phyloP scores from a whole-genome alignment of 1,140 invertebrate species.

The Eupeodes corollae region DNA sequence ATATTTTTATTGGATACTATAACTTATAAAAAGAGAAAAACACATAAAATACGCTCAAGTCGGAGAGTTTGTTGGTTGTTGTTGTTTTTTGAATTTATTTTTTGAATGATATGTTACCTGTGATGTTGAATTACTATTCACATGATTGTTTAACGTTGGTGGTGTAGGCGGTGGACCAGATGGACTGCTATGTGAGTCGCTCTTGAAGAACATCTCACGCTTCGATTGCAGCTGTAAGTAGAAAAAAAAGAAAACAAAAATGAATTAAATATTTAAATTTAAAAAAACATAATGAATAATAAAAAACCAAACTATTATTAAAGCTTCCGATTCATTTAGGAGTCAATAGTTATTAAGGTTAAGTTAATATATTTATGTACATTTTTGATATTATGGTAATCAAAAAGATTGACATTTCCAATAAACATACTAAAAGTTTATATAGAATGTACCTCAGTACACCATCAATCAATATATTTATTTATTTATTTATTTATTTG shows the following conservation, averaged over 20 bases:
- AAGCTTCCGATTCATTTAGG: too few relatives aligned
- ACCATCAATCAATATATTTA: too few relatives aligned
- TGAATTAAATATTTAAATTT: neutral
- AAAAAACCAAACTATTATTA: too few relatives aligned
- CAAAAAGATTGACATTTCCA: too few relatives aligned
- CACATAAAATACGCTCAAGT: too few relatives aligned
- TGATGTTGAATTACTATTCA: constrained; percentile 2
- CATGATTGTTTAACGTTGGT: constrained; percentile 2
- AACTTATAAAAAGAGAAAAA: neutral
- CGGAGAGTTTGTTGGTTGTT: too few relatives aligned
- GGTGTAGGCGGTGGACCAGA: constrained; percentile 2
- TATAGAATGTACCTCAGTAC: too few relatives aligned
- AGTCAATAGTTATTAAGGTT: too few relatives aligned
- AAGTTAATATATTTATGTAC: too few relatives aligned
- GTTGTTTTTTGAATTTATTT: neutral
- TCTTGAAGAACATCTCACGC: constrained; percentile 51
- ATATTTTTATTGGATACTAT: neutral
- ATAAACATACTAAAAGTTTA: too few relatives aligned
- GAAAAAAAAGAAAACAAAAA: constrained; percentile 19
- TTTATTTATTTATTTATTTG: too few relatives aligned
- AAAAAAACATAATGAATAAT: neutral
- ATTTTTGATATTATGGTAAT: too few relatives aligned
- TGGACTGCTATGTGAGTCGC: neutral
- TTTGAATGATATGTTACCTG: constrained; percentile 3
- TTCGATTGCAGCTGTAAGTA: constrained; percentile 58